A percentile compares a stretch with the other conserved stretches of the same genome.
These are phyloP conservation scores for Apostichopus leukothele DNA, from an alignment of 53 echinoderm and acorn worm genomes.

Conservation along the genomic window DNA sequence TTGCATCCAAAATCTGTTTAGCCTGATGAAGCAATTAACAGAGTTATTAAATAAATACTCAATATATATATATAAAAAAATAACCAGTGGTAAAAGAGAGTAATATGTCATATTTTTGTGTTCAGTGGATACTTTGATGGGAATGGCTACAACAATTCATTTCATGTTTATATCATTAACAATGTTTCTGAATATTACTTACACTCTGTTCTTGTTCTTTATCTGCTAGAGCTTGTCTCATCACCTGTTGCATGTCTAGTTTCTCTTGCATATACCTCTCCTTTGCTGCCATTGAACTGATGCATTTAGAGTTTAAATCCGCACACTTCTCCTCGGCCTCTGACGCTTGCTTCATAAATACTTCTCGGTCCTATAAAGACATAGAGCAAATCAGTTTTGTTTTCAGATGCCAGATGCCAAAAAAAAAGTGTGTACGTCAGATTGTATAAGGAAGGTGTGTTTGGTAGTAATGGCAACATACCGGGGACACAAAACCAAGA, in stretches of 20 bases:
- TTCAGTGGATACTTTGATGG: no score
- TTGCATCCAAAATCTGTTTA: conserved; percentile 74
- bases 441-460: no score
- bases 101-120: no score
- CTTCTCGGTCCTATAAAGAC: conserved; percentile 74
- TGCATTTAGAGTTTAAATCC: conserved; percentile 82
- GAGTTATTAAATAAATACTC: no score
- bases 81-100: no score
- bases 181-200: neutral
- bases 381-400: no score
- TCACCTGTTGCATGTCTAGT: conserved; percentile 86
- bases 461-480: no score
- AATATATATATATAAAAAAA: no score
- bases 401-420: no score
- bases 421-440: no score
- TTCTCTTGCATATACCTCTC: conserved; percentile 92
- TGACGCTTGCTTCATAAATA: conserved; percentile 74
- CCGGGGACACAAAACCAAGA: no score
- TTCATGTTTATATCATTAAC: neutral
- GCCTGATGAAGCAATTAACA: conserved; percentile 50
- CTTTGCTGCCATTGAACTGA: conserved; percentile 81
- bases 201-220: conserved; percentile 91
- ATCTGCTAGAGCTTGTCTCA: conserved; percentile 73
- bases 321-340: conserved; percentile 84
- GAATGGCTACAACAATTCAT: no score